phyloP scores from a whole-genome alignment of 2,888 invertebrate species.

The Polymixis flavicincta region DNA sequence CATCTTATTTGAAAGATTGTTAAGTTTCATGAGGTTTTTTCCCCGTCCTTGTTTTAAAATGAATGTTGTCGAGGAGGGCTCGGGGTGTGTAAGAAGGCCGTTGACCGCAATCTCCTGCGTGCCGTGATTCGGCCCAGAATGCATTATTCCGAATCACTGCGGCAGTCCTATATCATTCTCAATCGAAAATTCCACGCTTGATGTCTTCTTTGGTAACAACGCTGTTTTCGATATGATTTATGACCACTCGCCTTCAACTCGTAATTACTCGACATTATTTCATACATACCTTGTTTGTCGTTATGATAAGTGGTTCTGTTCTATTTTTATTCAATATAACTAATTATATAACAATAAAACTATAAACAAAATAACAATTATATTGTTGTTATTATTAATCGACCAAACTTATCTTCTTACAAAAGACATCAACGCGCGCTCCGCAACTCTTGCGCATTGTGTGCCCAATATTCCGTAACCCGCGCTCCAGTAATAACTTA shows the following conservation, averaged over 20 bases:
- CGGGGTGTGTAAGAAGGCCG: conserved; percentile 80
- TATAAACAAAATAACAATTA: neutral
- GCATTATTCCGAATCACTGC: conserved; percentile 83
- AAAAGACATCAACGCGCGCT: conserved; percentile 68
- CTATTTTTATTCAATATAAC: conserved; percentile 22
- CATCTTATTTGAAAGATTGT: conserved; percentile 77
- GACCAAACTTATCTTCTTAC: conserved; percentile 14
- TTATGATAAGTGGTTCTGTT: conserved; percentile 44
- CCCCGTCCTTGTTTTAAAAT: conserved; percentile 79
- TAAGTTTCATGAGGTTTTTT: conserved; percentile 74
- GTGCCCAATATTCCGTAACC: conserved; percentile 54
- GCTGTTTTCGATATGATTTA: conserved; percentile 88
- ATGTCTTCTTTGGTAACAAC: conserved; percentile 84
- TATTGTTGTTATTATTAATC: neutral
- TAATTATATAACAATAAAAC: conserved; percentile 15
- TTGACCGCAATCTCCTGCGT: conserved; percentile 83
- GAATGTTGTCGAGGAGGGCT: conserved; percentile 69
- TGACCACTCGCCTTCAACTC: conserved; percentile 70
- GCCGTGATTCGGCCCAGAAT: conserved; percentile 85
- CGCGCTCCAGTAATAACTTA: conserved; percentile 70
- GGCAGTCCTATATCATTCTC: conserved; percentile 84
- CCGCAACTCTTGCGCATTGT: conserved; percentile 13
- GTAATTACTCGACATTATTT: conserved; percentile 78
- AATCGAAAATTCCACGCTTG: conserved; percentile 86
- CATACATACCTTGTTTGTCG: conserved; percentile 57